Conservation (phyloP, 35 echinoderm and acorn worm species). For the Ophiothrix spiculata region DNA sequence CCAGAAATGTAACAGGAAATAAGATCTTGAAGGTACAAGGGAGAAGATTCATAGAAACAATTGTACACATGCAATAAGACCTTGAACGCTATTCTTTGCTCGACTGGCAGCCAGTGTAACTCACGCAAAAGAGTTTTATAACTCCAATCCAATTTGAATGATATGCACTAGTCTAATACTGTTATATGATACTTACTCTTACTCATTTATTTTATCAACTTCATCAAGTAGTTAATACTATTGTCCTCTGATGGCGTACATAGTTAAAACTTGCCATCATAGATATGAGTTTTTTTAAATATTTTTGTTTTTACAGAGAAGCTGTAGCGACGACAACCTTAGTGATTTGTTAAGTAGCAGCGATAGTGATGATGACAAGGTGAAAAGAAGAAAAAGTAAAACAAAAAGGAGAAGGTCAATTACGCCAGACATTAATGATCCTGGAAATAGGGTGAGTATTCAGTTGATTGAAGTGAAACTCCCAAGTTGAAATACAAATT, state of each 20-base stretch:
- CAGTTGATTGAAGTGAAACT: too few relatives aligned
- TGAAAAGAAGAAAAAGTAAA: neutral
- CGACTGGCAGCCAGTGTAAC: too few relatives aligned
- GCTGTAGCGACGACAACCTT: constrained; percentile 70
- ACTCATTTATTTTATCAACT: neutral
- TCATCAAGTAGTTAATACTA: neutral
- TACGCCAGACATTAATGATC: constrained; percentile 25
- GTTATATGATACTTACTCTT: neutral
- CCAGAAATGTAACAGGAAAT: too few relatives aligned
- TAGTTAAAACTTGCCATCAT: neutral
- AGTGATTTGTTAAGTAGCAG: constrained; percentile 66
- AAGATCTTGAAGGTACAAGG: too few relatives aligned
- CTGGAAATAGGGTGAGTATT: constrained; percentile 50
- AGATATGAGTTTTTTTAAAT: constrained; percentile 10
- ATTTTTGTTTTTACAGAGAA: constrained; percentile 39
- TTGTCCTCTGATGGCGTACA: neutral
- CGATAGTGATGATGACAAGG: constrained; percentile 13
- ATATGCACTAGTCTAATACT: too few relatives aligned
- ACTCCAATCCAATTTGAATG: too few relatives aligned
- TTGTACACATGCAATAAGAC: too few relatives aligned
- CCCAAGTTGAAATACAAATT: too few relatives aligned
- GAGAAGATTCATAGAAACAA: too few relatives aligned
- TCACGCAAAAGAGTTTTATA: too few relatives aligned
- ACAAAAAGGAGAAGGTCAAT: neutral
- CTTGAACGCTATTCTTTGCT: too few relatives aligned